A percentile compares a stretch with the other conserved stretches of the same genome.
phyloP scores from a whole-genome alignment of 2,113 vertebrate species.

The Panthera tigris region DNA sequence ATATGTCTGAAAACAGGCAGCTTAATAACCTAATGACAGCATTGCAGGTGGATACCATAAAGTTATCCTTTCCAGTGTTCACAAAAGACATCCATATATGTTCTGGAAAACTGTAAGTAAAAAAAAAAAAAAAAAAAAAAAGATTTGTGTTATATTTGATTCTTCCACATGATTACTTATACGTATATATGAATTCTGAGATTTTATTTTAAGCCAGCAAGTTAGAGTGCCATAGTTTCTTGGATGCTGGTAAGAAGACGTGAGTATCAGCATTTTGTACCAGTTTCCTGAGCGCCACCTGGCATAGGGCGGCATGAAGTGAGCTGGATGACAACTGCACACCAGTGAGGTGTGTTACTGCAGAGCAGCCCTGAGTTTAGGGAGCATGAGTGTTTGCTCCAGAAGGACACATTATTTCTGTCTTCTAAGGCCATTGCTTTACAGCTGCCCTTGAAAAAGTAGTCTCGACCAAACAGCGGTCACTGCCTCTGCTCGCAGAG shows the following conservation, averaged over 20 bases:
- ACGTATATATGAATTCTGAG: not conserved
- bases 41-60: not conserved
- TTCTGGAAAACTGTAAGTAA: not conserved
- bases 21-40: not conserved
- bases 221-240: not conserved
- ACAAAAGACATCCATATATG: not conserved
- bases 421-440: not conserved
- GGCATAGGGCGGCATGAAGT: not conserved
- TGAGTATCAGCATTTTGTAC: not conserved
- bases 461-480: not conserved
- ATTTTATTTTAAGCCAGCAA: not conserved
- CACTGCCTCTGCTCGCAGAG: not conserved
- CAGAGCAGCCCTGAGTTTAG: not conserved
- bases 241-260: not conserved
- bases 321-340: not conserved
- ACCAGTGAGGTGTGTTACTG: not conserved
- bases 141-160: not conserved
- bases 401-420: not conserved
- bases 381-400: not conserved
- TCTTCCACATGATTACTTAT: conserved; percentile 29
- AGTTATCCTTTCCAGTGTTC: not conserved
- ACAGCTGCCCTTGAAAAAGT: not conserved
- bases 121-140: not conserved
- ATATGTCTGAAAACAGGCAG: not conserved
- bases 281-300: not conserved